A percentile compares a stretch with the other conserved stretches of the same genome.
Evolutionary conservation across 2,113 vertebrate genomes (phyloP).

Genomic region (Osmerus eperlanus): DNA sequence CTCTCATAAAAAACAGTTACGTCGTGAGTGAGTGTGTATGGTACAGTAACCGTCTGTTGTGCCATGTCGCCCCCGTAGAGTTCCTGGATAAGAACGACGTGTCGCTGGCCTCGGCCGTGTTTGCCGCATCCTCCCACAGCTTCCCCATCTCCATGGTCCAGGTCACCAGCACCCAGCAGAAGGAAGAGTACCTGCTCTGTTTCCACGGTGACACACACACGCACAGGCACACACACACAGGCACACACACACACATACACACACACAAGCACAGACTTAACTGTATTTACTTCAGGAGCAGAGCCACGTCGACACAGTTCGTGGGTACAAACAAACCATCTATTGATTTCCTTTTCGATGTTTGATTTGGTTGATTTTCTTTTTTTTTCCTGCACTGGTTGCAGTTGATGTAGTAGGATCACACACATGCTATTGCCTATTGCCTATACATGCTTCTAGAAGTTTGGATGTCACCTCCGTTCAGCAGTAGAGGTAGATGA

Average conservation of each 20-base stretch:
- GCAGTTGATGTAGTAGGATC: too few species aligned
- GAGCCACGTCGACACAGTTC: too few species aligned
- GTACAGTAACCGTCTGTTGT: not conserved
- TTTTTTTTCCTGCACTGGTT: too few species aligned
- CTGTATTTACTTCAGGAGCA: too few species aligned
- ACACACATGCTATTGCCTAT: not conserved
- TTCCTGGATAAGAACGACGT: constrained; percentile 98
- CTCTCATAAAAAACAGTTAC: too few species aligned
- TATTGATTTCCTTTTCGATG: too few species aligned
- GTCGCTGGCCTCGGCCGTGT: constrained; percentile 88
- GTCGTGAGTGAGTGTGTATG: not conserved
- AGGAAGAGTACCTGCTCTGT: constrained; percentile 96
- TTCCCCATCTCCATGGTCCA: constrained; percentile 96
- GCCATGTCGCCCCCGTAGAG: constrained; percentile 67
- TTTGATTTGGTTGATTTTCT: too few species aligned
- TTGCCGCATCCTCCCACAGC: constrained; percentile 89
- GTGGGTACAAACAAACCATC: too few species aligned
- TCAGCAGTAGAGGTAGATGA: not conserved
- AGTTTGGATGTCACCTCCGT: not conserved
- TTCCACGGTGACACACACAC: constrained; percentile 83
- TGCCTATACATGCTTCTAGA: not conserved
- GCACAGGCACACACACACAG: not conserved
- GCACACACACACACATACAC: too few species aligned
- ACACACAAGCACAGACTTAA: too few species aligned
- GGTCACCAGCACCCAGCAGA: constrained; percentile 86